Conservation (phyloP, 2,888 invertebrate genomes). For the Amphiduros pacificus region DNA sequence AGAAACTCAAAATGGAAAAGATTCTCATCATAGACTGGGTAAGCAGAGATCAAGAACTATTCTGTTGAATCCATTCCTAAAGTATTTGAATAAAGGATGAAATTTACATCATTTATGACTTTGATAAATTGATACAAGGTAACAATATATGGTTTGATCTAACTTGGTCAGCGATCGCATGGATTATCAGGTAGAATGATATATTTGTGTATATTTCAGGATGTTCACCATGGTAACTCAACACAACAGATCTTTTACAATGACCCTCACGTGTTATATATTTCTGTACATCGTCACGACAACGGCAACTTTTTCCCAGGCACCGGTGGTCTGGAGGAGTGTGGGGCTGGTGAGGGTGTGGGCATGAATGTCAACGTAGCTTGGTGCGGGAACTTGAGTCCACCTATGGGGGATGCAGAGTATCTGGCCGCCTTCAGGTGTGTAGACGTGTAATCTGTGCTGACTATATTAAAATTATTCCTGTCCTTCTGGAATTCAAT, state of each 20-base stretch:
- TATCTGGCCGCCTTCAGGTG: slow-evolving; percentile 89
- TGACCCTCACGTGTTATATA: slow-evolving; percentile 89
- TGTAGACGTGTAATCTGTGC: too few species aligned
- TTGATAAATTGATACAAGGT: too few species aligned
- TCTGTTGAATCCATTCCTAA: too few species aligned
- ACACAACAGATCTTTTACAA: slow-evolving; percentile 98
- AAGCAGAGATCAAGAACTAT: too few species aligned
- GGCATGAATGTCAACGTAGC: slow-evolving; percentile 96
- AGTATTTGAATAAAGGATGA: too few species aligned
- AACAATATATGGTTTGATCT: too few species aligned
- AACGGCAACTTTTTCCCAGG: slow-evolving; percentile 99
- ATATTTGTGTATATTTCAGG: slow-evolving; percentile 63
- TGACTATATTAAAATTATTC: too few species aligned
- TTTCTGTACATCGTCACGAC: slow-evolving; percentile 98
- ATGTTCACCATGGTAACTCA: slow-evolving; percentile 98
- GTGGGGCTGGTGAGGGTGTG: slow-evolving; percentile 83
- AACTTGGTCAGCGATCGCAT: too few species aligned
- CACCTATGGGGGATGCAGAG: slow-evolving; percentile 90
- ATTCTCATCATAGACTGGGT: slow-evolving; percentile 98
- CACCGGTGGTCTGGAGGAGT: slow-evolving; percentile 91
- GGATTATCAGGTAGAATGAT: neutral
- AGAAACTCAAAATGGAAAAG: slow-evolving; percentile 79
- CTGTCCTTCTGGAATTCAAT: too few species aligned
- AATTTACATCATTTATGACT: too few species aligned
- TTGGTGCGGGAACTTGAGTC: slow-evolving; percentile 87